Conservation (phyloP, 2,113 vertebrate species). For the Calonectris borealis region DNA sequence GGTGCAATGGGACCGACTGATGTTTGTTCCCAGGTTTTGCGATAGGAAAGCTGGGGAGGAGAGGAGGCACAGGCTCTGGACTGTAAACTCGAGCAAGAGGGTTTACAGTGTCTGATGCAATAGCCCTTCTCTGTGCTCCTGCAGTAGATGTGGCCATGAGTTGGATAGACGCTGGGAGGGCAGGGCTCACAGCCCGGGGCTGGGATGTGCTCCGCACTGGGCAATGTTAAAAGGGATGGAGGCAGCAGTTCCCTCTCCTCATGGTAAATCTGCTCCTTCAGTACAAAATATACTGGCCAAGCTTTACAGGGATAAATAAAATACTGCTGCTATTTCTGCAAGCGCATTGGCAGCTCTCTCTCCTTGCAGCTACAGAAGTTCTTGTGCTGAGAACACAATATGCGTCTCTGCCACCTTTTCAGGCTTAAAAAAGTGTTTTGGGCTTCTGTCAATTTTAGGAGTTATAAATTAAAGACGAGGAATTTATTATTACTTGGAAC, state of each 20-base stretch:
- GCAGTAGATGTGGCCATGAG: neutral
- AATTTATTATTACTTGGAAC: slow-evolving; percentile 44
- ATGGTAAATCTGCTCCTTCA: neutral
- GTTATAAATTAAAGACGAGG: slow-evolving; percentile 40
- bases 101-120: neutral
- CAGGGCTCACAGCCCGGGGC: neutral
- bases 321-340: slow-evolving; percentile 60
- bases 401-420: slow-evolving; percentile 56
- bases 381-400: slow-evolving; percentile 57
- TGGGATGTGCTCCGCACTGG: neutral
- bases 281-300: slow-evolving; percentile 24
- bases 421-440: slow-evolving; percentile 40
- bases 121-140: neutral
- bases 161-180: neutral
- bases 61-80: neutral
- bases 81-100: neutral
- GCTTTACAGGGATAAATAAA: slow-evolving; percentile 48
- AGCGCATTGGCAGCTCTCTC: slow-evolving; percentile 43
- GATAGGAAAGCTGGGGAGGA: neutral
- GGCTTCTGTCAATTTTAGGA: slow-evolving; percentile 48
- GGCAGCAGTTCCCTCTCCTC: neutral
- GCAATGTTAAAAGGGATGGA: neutral
- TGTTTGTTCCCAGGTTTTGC: neutral
- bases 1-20: neutral
- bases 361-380: slow-evolving; percentile 48